Evolutionary conservation across 2,113 vertebrate species (phyloP), one percentile per base, ranked within the genome.

Genomic region (Chlorocebus sabaeus): DNA sequence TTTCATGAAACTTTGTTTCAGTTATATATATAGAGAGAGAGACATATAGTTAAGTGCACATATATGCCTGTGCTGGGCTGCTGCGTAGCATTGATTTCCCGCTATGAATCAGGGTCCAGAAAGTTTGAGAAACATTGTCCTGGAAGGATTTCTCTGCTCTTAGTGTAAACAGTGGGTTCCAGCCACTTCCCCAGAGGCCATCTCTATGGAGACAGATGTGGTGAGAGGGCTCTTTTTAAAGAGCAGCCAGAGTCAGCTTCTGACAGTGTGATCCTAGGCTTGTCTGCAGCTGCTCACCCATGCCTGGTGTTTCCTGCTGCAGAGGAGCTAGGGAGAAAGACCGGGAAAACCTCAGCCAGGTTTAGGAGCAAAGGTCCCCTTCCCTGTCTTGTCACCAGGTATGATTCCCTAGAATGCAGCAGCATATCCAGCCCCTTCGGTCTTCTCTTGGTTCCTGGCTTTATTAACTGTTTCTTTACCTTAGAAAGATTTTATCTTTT

Each of bases 171-270:
- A 50, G 48, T n/a, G 32, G 78, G 83, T 95, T 96, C 82, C 25
- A 35, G 30, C 73, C 18, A 13, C 67, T 81, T 94, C 82, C 59
- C 86, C 13, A 72, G 82, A 96, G 97, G 79, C 87, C 61, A 5
- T 73, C 13, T 92, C 85, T 72, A 12, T 91, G 89, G 95, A 92
- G 83, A 82, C 82, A 95, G 68, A 70, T 97, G 88, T 95, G 76
- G 57, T 25, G 9, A 82, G 30, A 88, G 25, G 52, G 27, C 59
- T 89, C 83, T 75, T 43, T 67, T 50, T 23, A 18, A 80, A 88
- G 61, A 89, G 40, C 79, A 30, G 61, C 52, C 25, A 30, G 87
- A 95, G 67, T 78, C 93, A 57, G 68, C 52, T 84, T 67, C 52
- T 87, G 30, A 0, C 73, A 68, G 57, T 22, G 0, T 91, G 90